A percentile compares a stretch with the other conserved stretches of the same genome.
These are phyloP conservation scores for Sapajus apella DNA, from an alignment of 2,113 vertebrate species.

Conservation along the genomic window DNA sequence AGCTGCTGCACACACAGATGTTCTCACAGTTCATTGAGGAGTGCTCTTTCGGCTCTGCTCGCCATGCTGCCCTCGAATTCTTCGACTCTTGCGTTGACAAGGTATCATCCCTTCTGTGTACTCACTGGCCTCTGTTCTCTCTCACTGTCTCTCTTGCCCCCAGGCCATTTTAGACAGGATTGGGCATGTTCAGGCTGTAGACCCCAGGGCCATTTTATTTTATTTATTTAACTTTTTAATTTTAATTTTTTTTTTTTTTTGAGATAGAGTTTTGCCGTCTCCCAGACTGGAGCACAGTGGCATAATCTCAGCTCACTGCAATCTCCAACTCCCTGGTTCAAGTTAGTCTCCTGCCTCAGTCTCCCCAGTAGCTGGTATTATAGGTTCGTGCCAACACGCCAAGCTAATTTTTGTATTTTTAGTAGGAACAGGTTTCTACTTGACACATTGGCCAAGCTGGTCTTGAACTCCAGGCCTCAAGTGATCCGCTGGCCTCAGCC, in stretches of 20 bases:
- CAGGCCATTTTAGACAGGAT: background rate
- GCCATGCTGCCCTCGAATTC: slow-evolving; percentile 93
- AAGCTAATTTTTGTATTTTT: background rate
- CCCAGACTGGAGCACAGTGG: background rate
- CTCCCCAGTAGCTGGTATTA: background rate
- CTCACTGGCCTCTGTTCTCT: fast-evolving
- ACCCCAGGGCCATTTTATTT: background rate
- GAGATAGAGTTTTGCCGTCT: background rate
- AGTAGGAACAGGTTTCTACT: background rate
- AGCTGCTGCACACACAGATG: slow-evolving; percentile 94
- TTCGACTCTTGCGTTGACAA: slow-evolving; percentile 95
- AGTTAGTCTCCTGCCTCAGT: background rate
- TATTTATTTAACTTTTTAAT: background rate
- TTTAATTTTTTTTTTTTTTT: too few relatives aligned
- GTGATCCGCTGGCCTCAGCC: background rate
- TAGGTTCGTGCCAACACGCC: background rate
- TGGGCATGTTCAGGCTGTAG: too few relatives aligned
- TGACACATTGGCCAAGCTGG: background rate
- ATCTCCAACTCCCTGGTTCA: background rate
- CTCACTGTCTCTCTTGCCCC: background rate
- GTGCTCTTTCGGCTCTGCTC: slow-evolving; percentile 94
- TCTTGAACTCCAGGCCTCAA: background rate
- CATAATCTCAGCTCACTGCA: too few relatives aligned
- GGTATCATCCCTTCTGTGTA: slow-evolving; percentile 75
- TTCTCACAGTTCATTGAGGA: slow-evolving; percentile 97